Percentiles rank a stretch among this genome's conserved stretches.
These are phyloP conservation scores for Vimba vimba DNA, from an alignment of 2,113 vertebrate genomes.

Conservation along the genomic window DNA sequence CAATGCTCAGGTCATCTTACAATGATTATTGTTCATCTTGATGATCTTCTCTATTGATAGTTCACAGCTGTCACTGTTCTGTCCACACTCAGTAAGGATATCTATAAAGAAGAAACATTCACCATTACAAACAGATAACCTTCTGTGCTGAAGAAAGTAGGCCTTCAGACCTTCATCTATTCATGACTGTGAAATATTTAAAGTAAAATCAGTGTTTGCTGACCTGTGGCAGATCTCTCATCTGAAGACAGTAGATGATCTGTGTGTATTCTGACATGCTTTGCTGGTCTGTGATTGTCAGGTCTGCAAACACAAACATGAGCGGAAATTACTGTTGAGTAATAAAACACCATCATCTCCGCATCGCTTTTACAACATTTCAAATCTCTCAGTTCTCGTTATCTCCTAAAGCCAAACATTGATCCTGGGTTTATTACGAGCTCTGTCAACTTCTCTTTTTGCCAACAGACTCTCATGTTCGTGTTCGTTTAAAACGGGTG, in stretches of 20 bases:
- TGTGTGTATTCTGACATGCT: not conserved
- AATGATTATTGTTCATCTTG: not conserved
- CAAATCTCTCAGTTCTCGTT: too few species aligned
- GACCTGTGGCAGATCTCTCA: not conserved
- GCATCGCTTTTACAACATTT: too few species aligned
- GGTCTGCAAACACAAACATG: not conserved
- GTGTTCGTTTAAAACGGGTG: too few species aligned
- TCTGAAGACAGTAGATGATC: slow-evolving; percentile 2
- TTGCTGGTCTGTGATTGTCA: not conserved
- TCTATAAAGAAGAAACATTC: not conserved
- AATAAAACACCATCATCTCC: too few species aligned
- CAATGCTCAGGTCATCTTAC: not conserved
- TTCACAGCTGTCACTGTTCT: not conserved
- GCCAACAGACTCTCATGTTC: too few species aligned
- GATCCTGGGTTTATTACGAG: too few species aligned
- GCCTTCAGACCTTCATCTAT: not conserved
- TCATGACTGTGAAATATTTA: not conserved
- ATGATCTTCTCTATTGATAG: not conserved
- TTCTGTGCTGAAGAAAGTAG: not conserved
- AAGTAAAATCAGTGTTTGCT: not conserved
- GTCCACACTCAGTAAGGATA: not conserved
- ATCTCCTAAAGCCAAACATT: too few species aligned
- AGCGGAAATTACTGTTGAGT: not conserved
- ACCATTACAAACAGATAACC: not conserved
- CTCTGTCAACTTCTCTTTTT: too few species aligned